phyloP scores from a whole-genome alignment of 1,140 invertebrate species.

The Tribolium madens region DNA sequence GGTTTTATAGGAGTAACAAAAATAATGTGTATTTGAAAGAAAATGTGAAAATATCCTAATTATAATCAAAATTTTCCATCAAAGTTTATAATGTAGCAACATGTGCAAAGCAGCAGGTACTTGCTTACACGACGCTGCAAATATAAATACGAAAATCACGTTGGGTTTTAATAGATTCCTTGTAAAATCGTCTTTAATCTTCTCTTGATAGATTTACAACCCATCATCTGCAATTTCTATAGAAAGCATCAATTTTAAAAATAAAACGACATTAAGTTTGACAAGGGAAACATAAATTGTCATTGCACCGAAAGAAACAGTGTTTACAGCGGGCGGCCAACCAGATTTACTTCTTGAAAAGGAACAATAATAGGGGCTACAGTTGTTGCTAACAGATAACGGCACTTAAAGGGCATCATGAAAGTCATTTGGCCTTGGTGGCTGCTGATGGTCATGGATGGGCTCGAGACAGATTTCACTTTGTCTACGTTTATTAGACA shows the following conservation, averaged over 20 bases:
- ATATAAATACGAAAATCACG: conserved; percentile 30
- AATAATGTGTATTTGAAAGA: too few species aligned
- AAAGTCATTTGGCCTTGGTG: conserved; percentile 17
- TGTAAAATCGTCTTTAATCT: conserved; percentile 32
- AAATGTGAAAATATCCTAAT: too few species aligned
- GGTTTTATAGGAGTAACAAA: too few species aligned
- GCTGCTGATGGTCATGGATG: not conserved
- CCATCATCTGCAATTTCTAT: conserved; percentile 25
- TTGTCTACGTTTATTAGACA: not conserved
- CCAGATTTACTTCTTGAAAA: conserved; percentile 6
- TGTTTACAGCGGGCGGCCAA: conserved; percentile 3
- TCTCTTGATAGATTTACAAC: conserved; percentile 36
- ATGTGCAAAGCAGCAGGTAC: conserved; percentile 24
- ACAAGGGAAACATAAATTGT: conserved; percentile 37
- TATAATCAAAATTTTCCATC: not conserved
- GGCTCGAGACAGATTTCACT: not conserved
- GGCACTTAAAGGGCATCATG: conserved; percentile 7
- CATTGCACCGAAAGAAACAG: conserved; percentile 13
- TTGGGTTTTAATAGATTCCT: conserved; percentile 23
- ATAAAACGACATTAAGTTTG: conserved; percentile 26
- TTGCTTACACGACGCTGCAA: conserved; percentile 1
- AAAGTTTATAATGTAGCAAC: not conserved
- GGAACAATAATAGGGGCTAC: conserved; percentile 9
- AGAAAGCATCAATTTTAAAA: conserved; percentile 37
- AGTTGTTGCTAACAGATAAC: conserved; percentile 1